Percentiles rank a stretch among this genome's conserved stretches.
phyloP scores from a whole-genome alignment of 2,113 vertebrate species.

The Microcebus jonahi region DNA sequence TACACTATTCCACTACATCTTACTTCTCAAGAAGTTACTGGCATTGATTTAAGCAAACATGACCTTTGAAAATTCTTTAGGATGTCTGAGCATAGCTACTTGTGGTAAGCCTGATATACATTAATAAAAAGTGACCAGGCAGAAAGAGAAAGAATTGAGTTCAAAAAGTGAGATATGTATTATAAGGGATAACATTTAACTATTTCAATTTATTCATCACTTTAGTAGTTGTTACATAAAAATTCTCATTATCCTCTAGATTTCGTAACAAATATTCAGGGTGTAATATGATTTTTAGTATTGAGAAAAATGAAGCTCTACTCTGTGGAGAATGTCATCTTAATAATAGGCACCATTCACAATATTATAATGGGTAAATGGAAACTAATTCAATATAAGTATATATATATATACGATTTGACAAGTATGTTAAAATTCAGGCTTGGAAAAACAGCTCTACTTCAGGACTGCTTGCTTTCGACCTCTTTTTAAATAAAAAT shows the following conservation, averaged over 20 bases:
- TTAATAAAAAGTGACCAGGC: not conserved
- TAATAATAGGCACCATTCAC: not conserved
- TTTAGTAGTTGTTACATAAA: not conserved
- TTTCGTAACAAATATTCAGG: not conserved
- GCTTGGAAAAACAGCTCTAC: not conserved
- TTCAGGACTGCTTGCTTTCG: not conserved
- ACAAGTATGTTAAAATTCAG: not conserved
- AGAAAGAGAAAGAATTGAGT: not conserved
- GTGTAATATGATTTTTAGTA: not conserved
- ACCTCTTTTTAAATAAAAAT: not conserved
- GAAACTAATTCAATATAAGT: not conserved
- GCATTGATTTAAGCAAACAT: not conserved
- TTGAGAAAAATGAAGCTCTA: not conserved
- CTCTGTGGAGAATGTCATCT: not conserved
- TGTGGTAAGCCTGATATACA: not conserved
- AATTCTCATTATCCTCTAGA: not conserved
- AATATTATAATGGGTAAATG: not conserved
- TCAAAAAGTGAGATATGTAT: not conserved
- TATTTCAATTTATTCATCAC: not conserved
- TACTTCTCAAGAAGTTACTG: not conserved
- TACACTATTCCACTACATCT: not conserved
- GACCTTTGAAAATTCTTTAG: slow-evolving; percentile 5
- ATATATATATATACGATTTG: not conserved
- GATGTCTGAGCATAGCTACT: not conserved
- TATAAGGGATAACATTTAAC: not conserved